phyloP scores from a whole-genome alignment of 2,113 vertebrate species.

The Poeciliopsis retropinna region DNA sequence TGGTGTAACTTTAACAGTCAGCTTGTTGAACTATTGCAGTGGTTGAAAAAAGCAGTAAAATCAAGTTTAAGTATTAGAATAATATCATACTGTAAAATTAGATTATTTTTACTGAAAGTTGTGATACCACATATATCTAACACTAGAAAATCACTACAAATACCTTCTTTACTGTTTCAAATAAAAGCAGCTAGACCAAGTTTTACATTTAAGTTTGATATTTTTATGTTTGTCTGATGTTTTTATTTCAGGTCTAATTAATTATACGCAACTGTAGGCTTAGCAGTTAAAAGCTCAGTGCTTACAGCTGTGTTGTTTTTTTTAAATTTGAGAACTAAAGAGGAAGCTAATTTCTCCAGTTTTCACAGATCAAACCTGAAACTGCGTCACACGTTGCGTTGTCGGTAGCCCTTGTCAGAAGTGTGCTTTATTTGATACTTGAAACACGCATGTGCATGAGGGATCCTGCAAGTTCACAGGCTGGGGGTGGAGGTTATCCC shows the following conservation, averaged over 20 bases:
- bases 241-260: neutral
- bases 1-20: too few species aligned
- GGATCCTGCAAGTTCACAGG: conserved; percentile 55
- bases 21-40: too few species aligned
- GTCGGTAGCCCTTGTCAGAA: conserved; percentile 11
- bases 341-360: neutral
- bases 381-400: neutral
- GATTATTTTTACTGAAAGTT: neutral
- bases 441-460: conserved; percentile 30
- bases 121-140: neutral
- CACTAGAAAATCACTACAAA: neutral
- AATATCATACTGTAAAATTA: neutral
- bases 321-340: neutral
- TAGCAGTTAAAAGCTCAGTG: neutral
- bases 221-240: too few species aligned
- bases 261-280: neutral
- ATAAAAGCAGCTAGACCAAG: neutral
- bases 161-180: neutral
- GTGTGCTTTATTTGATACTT: conserved; percentile 49
- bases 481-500: conserved; percentile 66
- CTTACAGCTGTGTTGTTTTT: too few species aligned
- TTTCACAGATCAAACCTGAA: neutral
- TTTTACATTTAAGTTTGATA: neutral
- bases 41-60: too few species aligned
- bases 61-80: neutral